phyloP scores from a whole-genome alignment of 1,140 invertebrate genomes.

The Drosophila nigromelanica region DNA sequence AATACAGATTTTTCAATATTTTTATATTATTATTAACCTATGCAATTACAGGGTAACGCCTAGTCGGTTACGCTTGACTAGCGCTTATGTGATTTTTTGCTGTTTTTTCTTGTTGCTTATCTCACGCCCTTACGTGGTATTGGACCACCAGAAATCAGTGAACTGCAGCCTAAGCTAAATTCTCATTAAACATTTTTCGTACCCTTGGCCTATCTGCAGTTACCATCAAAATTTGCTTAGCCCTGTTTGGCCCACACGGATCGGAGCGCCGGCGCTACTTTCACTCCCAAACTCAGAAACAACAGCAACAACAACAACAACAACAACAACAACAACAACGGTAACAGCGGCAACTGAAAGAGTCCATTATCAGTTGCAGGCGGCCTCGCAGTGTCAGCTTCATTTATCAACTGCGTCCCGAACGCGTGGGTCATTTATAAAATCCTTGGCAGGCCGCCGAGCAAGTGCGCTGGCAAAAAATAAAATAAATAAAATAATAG shows the following conservation, averaged over 20 bases:
- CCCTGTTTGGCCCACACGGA: conserved; percentile 34
- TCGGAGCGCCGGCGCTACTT: conserved; percentile 66
- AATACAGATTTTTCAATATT: too few relatives aligned
- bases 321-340: conserved; percentile 3
- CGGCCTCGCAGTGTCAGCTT: conserved; percentile 42
- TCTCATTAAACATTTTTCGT: conserved; percentile 32
- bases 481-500: neutral
- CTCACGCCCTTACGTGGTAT: conserved; percentile 24
- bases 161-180: conserved; percentile 1
- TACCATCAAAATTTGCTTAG: conserved; percentile 41
- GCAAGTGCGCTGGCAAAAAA: conserved; percentile 18
- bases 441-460: conserved; percentile 47
- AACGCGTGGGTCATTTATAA: conserved; percentile 72
- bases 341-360: conserved; percentile 25
- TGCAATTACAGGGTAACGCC: neutral
- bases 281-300: conserved; percentile 49
- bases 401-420: conserved; percentile 67
- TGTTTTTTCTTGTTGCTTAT: conserved; percentile 46
- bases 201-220: conserved; percentile 39
- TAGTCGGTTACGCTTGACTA: too few relatives aligned
- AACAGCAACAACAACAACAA: too few relatives aligned
- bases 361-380: conserved; percentile 61
- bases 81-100: neutral
- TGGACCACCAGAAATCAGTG: conserved; percentile 61
- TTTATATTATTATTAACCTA: neutral